Evolutionary conservation across 2,113 vertebrate genomes (phyloP).

Genomic region (Oreochromis aureus): DNA sequence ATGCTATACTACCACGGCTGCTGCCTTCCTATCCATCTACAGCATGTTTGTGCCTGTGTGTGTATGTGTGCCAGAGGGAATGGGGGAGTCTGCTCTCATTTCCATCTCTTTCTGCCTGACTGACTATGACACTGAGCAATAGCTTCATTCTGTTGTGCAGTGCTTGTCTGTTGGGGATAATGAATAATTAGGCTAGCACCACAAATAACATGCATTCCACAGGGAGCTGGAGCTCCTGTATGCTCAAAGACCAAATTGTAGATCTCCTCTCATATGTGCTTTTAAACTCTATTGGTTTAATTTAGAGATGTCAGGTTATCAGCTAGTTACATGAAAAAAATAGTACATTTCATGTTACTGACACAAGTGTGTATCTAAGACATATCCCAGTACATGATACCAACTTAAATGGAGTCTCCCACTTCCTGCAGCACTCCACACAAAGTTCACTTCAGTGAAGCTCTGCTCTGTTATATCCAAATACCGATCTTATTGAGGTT

Average conservation of each 20-base stretch:
- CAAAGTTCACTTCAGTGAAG: background rate
- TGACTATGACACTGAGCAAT: constrained; percentile 91
- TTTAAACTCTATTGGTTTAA: background rate
- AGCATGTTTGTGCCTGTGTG: constrained; percentile 17
- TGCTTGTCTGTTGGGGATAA: constrained; percentile 63
- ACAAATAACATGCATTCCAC: constrained; percentile 51
- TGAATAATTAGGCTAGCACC: constrained; percentile 65
- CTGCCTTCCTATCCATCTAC: constrained; percentile 23
- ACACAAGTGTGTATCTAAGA: background rate
- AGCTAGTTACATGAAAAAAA: background rate
- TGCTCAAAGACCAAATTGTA: constrained; percentile 21
- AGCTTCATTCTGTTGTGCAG: constrained; percentile 80
- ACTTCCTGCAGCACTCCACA: background rate
- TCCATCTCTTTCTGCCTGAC: constrained; percentile 91
- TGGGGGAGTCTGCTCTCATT: constrained; percentile 52
- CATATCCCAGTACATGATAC: background rate
- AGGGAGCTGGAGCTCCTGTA: constrained; percentile 39
- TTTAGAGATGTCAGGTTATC: background rate
- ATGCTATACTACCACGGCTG: constrained; percentile 14
- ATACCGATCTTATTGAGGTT: background rate
- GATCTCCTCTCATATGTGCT: background rate
- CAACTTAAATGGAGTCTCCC: background rate
- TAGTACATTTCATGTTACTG: background rate
- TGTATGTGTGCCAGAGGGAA: background rate
- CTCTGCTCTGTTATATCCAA: background rate